These are phyloP conservation scores for Scaptomyza flava DNA, from an alignment of 2,888 invertebrate species.

Conservation along the genomic window DNA sequence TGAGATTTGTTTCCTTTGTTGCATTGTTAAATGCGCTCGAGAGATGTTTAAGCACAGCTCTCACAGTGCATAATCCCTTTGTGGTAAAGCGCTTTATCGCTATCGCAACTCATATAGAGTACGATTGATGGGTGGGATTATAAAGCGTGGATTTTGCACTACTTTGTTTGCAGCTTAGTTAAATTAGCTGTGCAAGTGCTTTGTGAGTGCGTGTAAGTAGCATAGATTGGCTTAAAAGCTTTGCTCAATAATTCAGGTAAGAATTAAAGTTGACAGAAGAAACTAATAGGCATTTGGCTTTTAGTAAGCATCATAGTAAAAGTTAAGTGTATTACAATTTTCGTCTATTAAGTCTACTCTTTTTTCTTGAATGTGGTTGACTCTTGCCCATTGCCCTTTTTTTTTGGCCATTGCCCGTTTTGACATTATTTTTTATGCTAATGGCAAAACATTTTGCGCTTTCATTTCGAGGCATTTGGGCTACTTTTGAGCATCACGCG, in stretches of 20 bases:
- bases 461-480: conserved; percentile 74
- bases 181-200: conserved; percentile 8
- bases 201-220: neutral
- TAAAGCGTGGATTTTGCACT: neutral
- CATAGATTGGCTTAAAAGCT: neutral
- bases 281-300: neutral
- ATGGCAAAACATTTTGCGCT: conserved; percentile 74
- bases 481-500: conserved; percentile 70
- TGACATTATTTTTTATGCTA: conserved; percentile 77
- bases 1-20: conserved; percentile 22
- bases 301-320: too few relatives aligned
- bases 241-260: too few relatives aligned
- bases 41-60: neutral
- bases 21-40: conserved; percentile 10
- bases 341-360: conserved; percentile 13
- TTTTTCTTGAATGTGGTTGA: conserved; percentile 22
- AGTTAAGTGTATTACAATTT: conserved; percentile 20
- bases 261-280: neutral
- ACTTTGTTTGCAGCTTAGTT: neutral
- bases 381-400: conserved; percentile 32
- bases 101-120: neutral
- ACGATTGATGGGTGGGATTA: neutral
- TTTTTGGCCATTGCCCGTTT: conserved; percentile 24
- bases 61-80: conserved; percentile 2
- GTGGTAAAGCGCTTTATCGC: neutral